These are phyloP conservation scores for Pyrochroa serraticornis DNA, from an alignment of 2,888 invertebrate genomes.

Conservation along the genomic window DNA sequence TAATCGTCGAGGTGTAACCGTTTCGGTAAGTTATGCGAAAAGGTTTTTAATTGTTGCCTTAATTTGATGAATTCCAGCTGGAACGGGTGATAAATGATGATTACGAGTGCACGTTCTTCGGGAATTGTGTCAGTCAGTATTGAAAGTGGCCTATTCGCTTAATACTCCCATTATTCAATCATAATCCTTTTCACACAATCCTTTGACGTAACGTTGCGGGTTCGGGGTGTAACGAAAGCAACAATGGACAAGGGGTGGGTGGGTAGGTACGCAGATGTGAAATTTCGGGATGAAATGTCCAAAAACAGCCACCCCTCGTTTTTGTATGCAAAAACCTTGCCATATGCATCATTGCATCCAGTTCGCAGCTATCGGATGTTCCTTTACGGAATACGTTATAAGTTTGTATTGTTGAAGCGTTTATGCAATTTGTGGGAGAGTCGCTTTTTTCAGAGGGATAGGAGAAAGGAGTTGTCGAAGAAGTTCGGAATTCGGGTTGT, in stretches of 20 bases:
- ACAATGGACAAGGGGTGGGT: constrained; percentile 17
- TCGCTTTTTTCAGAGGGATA: constrained; percentile 1
- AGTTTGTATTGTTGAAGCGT: constrained; percentile 22
- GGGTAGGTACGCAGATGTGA: constrained; percentile 31
- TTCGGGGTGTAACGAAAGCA: constrained; percentile 8
- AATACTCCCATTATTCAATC: constrained; percentile 26
- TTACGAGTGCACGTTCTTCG: background rate
- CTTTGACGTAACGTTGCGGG: constrained; percentile 29
- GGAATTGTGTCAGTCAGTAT: background rate
- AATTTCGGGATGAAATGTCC: constrained; percentile 27
- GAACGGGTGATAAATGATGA: constrained; percentile 11
- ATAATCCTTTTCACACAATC: constrained; percentile 28
- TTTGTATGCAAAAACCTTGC: constrained; percentile 31
- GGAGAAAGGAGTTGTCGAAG: constrained; percentile 9
- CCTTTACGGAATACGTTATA: constrained; percentile 26
- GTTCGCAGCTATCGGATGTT: constrained; percentile 30
- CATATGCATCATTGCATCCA: constrained; percentile 30
- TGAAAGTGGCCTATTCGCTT: constrained; percentile 12
- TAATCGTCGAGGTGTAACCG: background rate
- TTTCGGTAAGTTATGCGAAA: background rate
- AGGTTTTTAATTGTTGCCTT: background rate
- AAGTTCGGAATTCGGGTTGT: constrained; percentile 6
- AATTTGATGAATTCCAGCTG: background rate
- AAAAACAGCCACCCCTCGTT: constrained; percentile 20
- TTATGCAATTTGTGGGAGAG: constrained; percentile 19